Conservation (phyloP, 1,140 invertebrate genomes). For the Lordiphosa clarofinis region DNA sequence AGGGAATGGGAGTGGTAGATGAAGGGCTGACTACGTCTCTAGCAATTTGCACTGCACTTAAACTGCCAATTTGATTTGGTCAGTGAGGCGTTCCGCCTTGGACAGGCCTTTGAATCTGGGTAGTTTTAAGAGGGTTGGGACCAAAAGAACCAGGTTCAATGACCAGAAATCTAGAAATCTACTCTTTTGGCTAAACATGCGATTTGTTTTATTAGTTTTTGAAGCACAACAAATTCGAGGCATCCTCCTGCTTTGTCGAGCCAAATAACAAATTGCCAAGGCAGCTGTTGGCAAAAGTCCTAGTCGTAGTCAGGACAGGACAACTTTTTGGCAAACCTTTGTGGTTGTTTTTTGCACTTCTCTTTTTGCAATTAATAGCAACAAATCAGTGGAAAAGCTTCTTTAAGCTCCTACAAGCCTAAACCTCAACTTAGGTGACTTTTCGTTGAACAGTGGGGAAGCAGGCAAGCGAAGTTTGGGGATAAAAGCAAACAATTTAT, state of each 20-base stretch:
- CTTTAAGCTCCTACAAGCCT: too few species aligned
- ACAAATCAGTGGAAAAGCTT: too few species aligned
- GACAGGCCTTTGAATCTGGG: constrained; percentile 14
- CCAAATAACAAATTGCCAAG: constrained; percentile 51
- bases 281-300: constrained; percentile 59
- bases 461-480: too few species aligned
- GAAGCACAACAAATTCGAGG: constrained; percentile 4
- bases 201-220: constrained; percentile 75
- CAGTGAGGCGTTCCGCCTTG: constrained; percentile 33
- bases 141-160: constrained; percentile 44
- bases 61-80: constrained; percentile 54
- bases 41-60: constrained; percentile 64
- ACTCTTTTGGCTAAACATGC: constrained; percentile 61
- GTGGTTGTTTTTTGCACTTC: constrained; percentile 31
- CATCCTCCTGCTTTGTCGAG: constrained; percentile 3
- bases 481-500: too few species aligned
- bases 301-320: constrained; percentile 1
- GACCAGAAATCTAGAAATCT: constrained; percentile 52
- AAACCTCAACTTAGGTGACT: too few species aligned
- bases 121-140: constrained; percentile 8
- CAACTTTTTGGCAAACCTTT: constrained; percentile 62
- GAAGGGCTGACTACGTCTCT: constrained; percentile 27
- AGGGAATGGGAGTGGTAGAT: constrained; percentile 9
- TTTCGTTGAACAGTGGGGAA: too few species aligned
- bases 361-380: constrained; percentile 62